Evolutionary conservation across 1,140 invertebrate species (phyloP).

Genomic region (Xylocopa sonorina): DNA sequence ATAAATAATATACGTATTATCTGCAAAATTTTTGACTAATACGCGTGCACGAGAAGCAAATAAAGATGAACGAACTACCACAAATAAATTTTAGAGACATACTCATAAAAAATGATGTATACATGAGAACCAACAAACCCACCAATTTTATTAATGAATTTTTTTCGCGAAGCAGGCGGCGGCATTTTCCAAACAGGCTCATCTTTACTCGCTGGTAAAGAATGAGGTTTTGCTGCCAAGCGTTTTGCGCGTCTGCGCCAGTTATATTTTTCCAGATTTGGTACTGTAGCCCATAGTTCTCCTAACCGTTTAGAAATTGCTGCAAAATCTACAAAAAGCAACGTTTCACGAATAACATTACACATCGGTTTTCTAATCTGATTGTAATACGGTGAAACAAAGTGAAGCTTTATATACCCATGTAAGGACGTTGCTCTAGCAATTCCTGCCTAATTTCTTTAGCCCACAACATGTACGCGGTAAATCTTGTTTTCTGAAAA

Average conservation of each 20-base stretch:
- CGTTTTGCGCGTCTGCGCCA: slow-evolving; percentile 90
- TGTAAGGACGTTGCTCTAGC: slow-evolving; percentile 87
- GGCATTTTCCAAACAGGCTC: slow-evolving; percentile 79
- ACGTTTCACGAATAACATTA: slow-evolving; percentile 72
- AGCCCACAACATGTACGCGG: slow-evolving; percentile 95
- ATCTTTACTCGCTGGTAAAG: slow-evolving; percentile 70
- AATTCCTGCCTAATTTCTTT: slow-evolving; percentile 90
- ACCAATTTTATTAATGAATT: slow-evolving; percentile 82
- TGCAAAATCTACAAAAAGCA: slow-evolving; percentile 86
- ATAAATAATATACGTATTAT: slow-evolving; percentile 46
- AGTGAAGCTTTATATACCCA: slow-evolving; percentile 83
- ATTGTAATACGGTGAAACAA: slow-evolving; percentile 31
- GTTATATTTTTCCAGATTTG: slow-evolving; percentile 84
- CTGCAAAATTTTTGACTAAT: slow-evolving; percentile 45
- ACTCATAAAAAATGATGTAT: slow-evolving; percentile 50
- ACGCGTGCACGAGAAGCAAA: slow-evolving; percentile 61
- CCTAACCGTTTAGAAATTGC: slow-evolving; percentile 90
- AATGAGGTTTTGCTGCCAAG: slow-evolving; percentile 83
- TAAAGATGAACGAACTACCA: slow-evolving; percentile 49
- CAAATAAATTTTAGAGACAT: slow-evolving; percentile 43
- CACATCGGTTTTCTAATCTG: slow-evolving; percentile 11
- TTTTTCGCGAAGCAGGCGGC: slow-evolving; percentile 77
- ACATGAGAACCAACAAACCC: slow-evolving; percentile 58
- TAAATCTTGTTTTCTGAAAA: slow-evolving; percentile 88
- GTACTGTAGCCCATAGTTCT: slow-evolving; percentile 92